A percentile compares a stretch with the other conserved stretches of the same genome.
These are phyloP conservation scores for Chloromyia formosa DNA, from an alignment of 2,888 invertebrate species.

Conservation along the genomic window DNA sequence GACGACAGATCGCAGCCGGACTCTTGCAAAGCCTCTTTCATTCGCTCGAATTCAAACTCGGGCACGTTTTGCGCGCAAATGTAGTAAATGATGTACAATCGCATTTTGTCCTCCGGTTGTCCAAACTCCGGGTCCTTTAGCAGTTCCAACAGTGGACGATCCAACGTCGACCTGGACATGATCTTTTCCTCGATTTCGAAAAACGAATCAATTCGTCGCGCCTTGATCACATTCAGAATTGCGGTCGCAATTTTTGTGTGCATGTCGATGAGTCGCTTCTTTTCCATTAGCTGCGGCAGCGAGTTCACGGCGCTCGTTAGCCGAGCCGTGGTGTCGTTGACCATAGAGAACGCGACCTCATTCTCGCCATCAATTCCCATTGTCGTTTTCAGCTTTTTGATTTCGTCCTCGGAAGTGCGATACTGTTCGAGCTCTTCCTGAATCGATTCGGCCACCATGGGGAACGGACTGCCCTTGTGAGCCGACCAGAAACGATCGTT, in stretches of 20 bases:
- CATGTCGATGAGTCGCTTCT: constrained; percentile 97
- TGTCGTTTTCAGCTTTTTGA: constrained; percentile 90
- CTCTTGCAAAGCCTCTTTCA: constrained; percentile 78
- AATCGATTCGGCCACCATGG: constrained; percentile 96
- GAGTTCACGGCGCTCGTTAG: constrained; percentile 96
- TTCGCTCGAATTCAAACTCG: constrained; percentile 85
- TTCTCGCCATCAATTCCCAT: constrained; percentile 94
- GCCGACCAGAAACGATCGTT: constrained; percentile 92
- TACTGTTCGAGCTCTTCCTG: constrained; percentile 98
- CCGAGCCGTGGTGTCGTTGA: constrained; percentile 91
- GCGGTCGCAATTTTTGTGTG: constrained; percentile 98
- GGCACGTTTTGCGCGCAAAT: constrained; percentile 84
- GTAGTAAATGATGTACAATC: constrained; percentile 91
- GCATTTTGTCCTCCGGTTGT: constrained; percentile 88
- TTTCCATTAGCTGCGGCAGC: constrained; percentile 94
- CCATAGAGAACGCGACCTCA: constrained; percentile 85
- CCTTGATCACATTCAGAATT: constrained; percentile 85
- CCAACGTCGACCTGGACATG: constrained; percentile 85
- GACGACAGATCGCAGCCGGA: constrained; percentile 88
- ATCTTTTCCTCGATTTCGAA: constrained; percentile 99
- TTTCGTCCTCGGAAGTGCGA: constrained; percentile 91
- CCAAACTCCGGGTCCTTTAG: constrained; percentile 88
- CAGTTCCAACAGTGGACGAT: constrained; percentile 87
- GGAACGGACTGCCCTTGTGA: constrained; percentile 94
- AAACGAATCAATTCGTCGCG: constrained; percentile 90